Base-by-base conservation (phyloP, 1,140 invertebrate species). In the Aethina tumida region DNA sequence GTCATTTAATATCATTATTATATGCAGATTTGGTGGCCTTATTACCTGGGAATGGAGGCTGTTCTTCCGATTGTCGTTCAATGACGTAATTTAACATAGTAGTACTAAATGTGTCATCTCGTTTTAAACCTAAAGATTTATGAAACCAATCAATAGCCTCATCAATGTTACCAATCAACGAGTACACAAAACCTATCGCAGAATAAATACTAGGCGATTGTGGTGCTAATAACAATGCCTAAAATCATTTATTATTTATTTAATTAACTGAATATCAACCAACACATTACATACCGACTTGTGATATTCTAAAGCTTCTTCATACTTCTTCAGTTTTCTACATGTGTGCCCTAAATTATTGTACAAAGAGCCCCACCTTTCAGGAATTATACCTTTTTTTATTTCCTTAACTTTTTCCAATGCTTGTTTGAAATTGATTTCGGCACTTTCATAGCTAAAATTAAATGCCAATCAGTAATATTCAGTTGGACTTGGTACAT, bases 321-420 rank as follows among this genome's bases (percentile, higher is more conserved):
- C 71, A 51, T 82, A 86, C 47, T 85, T 85, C 49, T 82, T 80
- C 53, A 82, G 67, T 68, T 93, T 93, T 30, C 92, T 68, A 57
- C 73, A 81, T 9, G 79, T 79, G 61, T 97, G 92, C 0, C 90
- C 94, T 14, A 97, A 67, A 64, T 96, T 97, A 66, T 95, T 95
- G n/a, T 93, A 68, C 0, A 97, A 66, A 0, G 90, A 75, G 54
- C 94, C 90, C 92, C 93, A 97, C 56, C 89, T 79, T 10, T 79
- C 73, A 4, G 69, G 66, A 6, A 79, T 62, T 41, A 70, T 56
- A 19, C 65, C 57, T 25, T 65, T 63, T 38, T 72, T 68, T 20
- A 68, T 67, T 24, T 63, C 60, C 53, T 72, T 70, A 0, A 93
- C 71, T 50, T 77, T 74, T 27, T 71, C 68, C 41, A 89, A 70